These are phyloP conservation scores for Mactra quadrangularis DNA, from an alignment of 1,140 invertebrate genomes.

Conservation along the genomic window DNA sequence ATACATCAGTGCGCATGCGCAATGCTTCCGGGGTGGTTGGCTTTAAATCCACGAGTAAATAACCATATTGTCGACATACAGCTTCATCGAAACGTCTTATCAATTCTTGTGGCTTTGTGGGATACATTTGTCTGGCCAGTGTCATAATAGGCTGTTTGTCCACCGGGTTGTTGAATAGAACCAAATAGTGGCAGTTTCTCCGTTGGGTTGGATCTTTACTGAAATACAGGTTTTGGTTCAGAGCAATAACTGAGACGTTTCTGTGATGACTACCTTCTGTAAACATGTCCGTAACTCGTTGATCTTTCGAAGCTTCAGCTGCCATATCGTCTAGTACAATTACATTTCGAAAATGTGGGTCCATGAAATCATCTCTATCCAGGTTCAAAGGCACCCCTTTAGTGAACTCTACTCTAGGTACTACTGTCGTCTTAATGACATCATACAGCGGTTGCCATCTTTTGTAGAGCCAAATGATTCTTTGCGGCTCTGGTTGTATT, in stretches of 20 bases:
- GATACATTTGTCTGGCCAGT: slow-evolving; percentile 28
- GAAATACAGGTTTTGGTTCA: slow-evolving; percentile 25
- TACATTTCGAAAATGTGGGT: neutral
- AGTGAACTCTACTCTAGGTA: slow-evolving; percentile 32
- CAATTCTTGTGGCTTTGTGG: neutral
- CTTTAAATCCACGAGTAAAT: no score
- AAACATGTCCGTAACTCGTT: slow-evolving; percentile 24
- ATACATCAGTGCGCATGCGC: no score
- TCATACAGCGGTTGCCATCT: no score
- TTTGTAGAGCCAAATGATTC: no score
- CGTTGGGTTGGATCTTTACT: slow-evolving; percentile 51
- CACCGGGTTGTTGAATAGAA: no score
- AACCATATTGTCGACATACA: no score
- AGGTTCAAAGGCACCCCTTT: no score
- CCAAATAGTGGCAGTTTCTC: slow-evolving; percentile 59
- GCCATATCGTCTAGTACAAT: slow-evolving; percentile 43
- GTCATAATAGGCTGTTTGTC: no score
- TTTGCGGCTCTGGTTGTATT: no score
- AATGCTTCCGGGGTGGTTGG: no score
- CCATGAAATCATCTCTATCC: no score
- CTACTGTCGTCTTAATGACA: neutral
- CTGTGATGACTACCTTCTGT: slow-evolving; percentile 39
- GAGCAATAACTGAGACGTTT: slow-evolving; percentile 25
- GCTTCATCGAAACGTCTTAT: no score
- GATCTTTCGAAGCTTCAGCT: slow-evolving; percentile 28